A percentile compares a stretch with the other conserved stretches of the same genome.
phyloP scores from a whole-genome alignment of 2,113 vertebrate species.

The Centrocercus urophasianus region DNA sequence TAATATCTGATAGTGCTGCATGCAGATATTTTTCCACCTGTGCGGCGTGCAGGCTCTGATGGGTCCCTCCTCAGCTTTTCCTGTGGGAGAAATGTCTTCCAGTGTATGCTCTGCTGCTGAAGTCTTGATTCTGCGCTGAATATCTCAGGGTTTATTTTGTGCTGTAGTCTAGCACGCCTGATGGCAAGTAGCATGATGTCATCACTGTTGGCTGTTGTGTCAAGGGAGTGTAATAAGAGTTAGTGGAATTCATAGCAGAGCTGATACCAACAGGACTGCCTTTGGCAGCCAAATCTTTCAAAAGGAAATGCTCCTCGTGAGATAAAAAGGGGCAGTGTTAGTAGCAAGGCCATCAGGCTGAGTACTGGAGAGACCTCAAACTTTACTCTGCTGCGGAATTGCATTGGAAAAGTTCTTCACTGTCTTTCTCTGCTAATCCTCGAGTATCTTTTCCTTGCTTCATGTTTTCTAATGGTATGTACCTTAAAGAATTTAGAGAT shows the following conservation, averaged over 20 bases:
- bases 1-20: neutral
- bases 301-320: neutral
- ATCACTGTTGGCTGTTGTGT: neutral
- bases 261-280: neutral
- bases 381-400: neutral
- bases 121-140: neutral
- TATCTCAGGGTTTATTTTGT: neutral
- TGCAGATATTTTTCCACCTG: neutral
- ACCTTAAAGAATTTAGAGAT: conserved; percentile 21
- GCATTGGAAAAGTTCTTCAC: neutral
- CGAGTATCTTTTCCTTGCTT: neutral
- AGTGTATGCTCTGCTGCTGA: neutral
- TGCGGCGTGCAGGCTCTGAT: neutral
- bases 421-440: neutral
- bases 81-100: neutral
- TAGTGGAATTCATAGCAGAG: neutral
- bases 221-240: accelerated
- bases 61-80: neutral
- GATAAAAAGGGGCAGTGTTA: neutral
- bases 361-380: neutral
- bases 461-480: neutral
- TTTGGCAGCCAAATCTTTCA: neutral
- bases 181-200: neutral
- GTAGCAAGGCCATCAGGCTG: neutral
- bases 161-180: neutral